A percentile compares a stretch with the other conserved stretches of the same genome.
Evolutionary conservation across 2,113 vertebrate genomes (phyloP).

Genomic region (Emydocephalus ijimae): DNA sequence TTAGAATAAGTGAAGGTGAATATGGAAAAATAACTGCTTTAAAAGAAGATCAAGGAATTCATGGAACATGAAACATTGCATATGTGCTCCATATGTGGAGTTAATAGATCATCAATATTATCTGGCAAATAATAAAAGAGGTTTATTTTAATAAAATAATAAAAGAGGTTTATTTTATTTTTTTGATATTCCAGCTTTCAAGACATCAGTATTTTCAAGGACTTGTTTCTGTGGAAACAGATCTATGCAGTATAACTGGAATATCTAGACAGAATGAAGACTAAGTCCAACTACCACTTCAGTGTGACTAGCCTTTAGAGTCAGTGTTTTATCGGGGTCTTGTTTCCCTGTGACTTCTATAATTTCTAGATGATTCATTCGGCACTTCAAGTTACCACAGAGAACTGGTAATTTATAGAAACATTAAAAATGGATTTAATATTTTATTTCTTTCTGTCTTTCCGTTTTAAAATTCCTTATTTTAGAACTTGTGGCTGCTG

Average conservation of each 20-base stretch:
- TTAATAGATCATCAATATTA: neutral
- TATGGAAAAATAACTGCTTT: neutral
- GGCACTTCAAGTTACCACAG: neutral
- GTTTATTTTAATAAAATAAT: neutral
- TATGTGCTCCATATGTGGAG: neutral
- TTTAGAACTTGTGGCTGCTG: slow-evolving; percentile 66
- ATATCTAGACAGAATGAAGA: neutral
- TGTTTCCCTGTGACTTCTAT: neutral
- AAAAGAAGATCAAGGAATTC: neutral
- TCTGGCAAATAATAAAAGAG: neutral
- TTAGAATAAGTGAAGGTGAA: neutral
- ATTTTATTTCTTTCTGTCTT: neutral
- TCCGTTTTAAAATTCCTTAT: neutral
- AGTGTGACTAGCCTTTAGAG: neutral
- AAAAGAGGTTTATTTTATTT: neutral
- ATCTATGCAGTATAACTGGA: neutral
- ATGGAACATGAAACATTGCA: neutral
- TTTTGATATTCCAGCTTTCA: neutral
- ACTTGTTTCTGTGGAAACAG: neutral
- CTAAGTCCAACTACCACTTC: neutral
- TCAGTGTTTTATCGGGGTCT: neutral
- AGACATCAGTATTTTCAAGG: neutral
- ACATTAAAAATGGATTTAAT: neutral
- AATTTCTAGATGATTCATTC: neutral
- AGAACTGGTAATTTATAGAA: neutral